These are phyloP conservation scores for Acleris laterana DNA, from an alignment of 2,888 invertebrate genomes.

Conservation along the genomic window DNA sequence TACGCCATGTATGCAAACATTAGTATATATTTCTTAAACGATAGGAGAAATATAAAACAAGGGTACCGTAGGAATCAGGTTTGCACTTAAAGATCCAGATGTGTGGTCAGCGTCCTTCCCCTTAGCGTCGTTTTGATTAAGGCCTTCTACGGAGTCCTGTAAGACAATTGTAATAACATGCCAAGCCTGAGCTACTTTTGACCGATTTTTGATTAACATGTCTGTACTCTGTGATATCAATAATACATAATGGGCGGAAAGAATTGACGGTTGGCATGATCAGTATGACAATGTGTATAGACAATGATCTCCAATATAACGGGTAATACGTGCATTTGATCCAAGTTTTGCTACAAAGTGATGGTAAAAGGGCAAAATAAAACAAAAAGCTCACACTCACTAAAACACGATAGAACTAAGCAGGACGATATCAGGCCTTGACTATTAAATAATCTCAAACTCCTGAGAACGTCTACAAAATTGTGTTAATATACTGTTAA, in stretches of 20 bases:
- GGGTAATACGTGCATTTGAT: conserved; percentile 11
- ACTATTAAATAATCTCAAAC: background rate
- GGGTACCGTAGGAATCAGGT: conserved; percentile 59
- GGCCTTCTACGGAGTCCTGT: conserved; percentile 72
- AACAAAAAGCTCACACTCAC: conserved; percentile 61
- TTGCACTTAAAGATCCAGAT: conserved; percentile 54
- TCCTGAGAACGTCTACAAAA: background rate
- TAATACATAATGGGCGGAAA: conserved; percentile 23
- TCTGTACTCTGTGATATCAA: conserved; percentile 16
- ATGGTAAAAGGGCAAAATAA: conserved; percentile 54
- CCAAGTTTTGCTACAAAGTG: conserved; percentile 11
- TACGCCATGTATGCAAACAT: conserved; percentile 19
- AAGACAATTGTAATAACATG: conserved; percentile 72
- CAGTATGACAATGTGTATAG: conserved; percentile 17
- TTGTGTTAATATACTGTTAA: background rate
- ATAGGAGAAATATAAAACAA: conserved; percentile 39
- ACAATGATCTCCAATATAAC: conserved; percentile 3
- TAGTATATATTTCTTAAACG: conserved; percentile 25
- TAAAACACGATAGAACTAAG: conserved; percentile 31
- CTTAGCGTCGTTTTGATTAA: conserved; percentile 67
- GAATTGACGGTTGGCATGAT: conserved; percentile 20
- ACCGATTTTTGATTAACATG: conserved; percentile 7
- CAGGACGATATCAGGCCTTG: background rate
- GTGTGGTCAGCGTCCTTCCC: conserved; percentile 65
- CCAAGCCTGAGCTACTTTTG: conserved; percentile 59